phyloP scores from a whole-genome alignment of 1,140 invertebrate species.

The Ceratosolen solmsi region DNA sequence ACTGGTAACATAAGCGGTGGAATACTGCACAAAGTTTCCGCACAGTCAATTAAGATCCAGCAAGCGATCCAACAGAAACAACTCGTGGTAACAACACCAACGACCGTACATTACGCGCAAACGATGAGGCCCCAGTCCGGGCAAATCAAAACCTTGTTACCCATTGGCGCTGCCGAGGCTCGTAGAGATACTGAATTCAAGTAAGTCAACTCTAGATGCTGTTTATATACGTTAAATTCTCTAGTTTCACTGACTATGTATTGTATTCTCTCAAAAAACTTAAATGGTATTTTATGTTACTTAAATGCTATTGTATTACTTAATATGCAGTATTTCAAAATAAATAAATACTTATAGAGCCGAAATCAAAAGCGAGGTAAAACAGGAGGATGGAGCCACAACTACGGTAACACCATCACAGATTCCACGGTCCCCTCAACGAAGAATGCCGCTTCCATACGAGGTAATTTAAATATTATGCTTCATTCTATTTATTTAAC shows the following conservation, averaged over 20 bases:
- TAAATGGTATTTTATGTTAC: no score
- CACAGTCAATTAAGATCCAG: conserved; percentile 60
- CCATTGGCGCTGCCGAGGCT: conserved; percentile 55
- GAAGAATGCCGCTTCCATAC: conserved; percentile 66
- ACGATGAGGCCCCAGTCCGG: conserved; percentile 55
- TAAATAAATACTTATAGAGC: conserved; percentile 55
- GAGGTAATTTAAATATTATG: conserved; percentile 59
- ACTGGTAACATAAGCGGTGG: background rate
- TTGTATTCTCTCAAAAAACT: no score
- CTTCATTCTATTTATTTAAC: background rate
- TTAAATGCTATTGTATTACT: no score
- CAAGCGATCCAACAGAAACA: conserved; percentile 64
- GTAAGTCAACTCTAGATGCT: conserved; percentile 53
- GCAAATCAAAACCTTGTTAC: conserved; percentile 65
- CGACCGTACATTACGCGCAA: conserved; percentile 53
- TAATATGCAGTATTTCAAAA: no score
- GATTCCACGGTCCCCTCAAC: conserved; percentile 58
- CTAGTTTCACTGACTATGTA: no score
- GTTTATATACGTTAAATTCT: no score
- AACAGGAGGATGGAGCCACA: conserved; percentile 57
- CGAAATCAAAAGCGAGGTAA: conserved; percentile 56
- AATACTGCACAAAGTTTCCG: background rate
- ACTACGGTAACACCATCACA: conserved; percentile 45
- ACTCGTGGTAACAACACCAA: conserved; percentile 50
- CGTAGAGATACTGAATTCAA: conserved; percentile 60